phyloP scores from a whole-genome alignment of 2,797 vertebrate genomes.

The Neosilurus hyrtlii region DNA sequence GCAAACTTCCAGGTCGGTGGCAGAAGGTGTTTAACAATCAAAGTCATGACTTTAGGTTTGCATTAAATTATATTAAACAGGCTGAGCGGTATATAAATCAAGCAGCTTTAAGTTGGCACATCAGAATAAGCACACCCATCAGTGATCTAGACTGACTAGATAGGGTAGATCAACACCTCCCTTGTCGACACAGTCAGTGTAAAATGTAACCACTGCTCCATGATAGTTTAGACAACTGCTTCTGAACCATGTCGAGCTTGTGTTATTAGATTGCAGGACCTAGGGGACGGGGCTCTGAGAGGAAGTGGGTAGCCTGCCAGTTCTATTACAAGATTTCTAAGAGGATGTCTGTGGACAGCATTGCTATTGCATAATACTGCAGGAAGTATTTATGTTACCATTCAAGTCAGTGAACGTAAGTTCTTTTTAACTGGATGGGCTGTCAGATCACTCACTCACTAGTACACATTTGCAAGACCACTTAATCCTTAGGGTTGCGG shows the following conservation, averaged over 20 bases:
- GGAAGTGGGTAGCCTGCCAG: constrained; percentile 33
- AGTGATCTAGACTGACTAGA: background rate
- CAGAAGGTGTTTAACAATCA: background rate
- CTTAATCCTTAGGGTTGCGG: too few species aligned
- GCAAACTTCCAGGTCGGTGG: constrained; percentile 17
- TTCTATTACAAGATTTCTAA: constrained; percentile 31
- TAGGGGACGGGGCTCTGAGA: constrained; percentile 22
- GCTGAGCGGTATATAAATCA: background rate
- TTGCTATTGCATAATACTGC: constrained; percentile 37
- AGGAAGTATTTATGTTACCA: constrained; percentile 34
- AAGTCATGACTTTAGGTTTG: constrained; percentile 1
- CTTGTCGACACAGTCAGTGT: background rate
- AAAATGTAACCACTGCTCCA: constrained; percentile 20
- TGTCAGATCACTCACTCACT: constrained; percentile 1
- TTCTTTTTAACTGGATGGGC: constrained; percentile 20
- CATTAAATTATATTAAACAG: background rate
- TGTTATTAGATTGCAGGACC: constrained; percentile 44
- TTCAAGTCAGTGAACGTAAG: constrained; percentile 1
- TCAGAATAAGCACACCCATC: background rate
- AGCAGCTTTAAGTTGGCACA: background rate
- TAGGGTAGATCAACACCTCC: background rate
- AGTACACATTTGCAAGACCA: too few species aligned
- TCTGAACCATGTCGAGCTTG: constrained; percentile 36
- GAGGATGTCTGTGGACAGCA: constrained; percentile 23
- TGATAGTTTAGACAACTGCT: constrained; percentile 37